Percentiles rank a stretch among this genome's conserved stretches.
Conservation (phyloP, 2,888 invertebrate species). For the Yponomeuta malinellus region DNA sequence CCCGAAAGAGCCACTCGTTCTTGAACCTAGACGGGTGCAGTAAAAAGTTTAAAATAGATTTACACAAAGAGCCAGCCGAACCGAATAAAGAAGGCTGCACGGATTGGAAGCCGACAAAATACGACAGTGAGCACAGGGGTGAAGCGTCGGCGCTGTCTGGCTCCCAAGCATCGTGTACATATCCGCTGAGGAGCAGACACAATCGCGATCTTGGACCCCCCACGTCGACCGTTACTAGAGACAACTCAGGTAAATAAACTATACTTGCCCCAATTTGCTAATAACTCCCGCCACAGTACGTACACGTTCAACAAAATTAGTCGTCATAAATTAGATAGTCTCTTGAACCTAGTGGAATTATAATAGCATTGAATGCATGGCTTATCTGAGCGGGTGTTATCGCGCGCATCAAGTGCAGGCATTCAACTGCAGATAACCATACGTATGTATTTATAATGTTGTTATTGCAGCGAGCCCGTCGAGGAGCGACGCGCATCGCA, state of each 20-base stretch:
- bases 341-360: conserved; percentile 7
- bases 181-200: conserved; percentile 49
- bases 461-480: conserved; percentile 39
- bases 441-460: conserved; percentile 32
- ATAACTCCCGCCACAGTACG: background rate
- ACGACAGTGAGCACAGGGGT: conserved; percentile 42
- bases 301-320: background rate
- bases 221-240: conserved; percentile 55
- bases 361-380: conserved; percentile 25
- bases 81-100: conserved; percentile 39
- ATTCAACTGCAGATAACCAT: conserved; percentile 50
- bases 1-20: conserved; percentile 51
- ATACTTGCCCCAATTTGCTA: conserved; percentile 13
- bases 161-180: conserved; percentile 39
- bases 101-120: conserved; percentile 19
- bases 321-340: conserved; percentile 11
- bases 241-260: conserved; percentile 49
- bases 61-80: conserved; percentile 49
- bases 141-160: conserved; percentile 43
- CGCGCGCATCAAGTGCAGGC: conserved; percentile 51
- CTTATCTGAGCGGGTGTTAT: conserved; percentile 55
- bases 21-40: conserved; percentile 54
- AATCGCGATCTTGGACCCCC: conserved; percentile 52
- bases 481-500: background rate
- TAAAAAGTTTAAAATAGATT: conserved; percentile 74